Evolutionary conservation across 1,140 invertebrate species (phyloP).

Genomic region (Drosophila suzukii): DNA sequence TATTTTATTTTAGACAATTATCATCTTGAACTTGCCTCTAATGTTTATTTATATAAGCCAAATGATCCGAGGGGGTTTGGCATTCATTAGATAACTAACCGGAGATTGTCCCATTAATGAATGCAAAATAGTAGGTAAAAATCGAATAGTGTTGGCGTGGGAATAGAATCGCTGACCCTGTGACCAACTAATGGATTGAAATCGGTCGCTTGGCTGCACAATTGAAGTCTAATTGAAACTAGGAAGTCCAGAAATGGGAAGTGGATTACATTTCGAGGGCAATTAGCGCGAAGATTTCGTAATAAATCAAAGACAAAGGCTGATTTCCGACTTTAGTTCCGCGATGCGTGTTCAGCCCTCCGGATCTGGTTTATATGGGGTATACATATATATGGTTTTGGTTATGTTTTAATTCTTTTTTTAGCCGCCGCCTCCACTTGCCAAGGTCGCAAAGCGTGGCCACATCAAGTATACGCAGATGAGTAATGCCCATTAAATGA

Average conservation of each 20-base stretch:
- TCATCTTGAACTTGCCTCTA: slow-evolving; percentile 57
- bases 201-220: slow-evolving; percentile 62
- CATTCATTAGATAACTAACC: slow-evolving; percentile 51
- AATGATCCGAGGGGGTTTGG: slow-evolving; percentile 46
- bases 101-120: slow-evolving; percentile 54
- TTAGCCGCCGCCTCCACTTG: slow-evolving; percentile 9
- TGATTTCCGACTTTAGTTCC: slow-evolving; percentile 57
- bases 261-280: slow-evolving; percentile 68
- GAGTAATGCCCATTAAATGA: slow-evolving; percentile 68
- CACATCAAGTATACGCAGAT: slow-evolving; percentile 63
- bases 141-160: slow-evolving; percentile 54
- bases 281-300: slow-evolving; percentile 59
- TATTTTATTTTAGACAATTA: slow-evolving; percentile 40
- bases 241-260: slow-evolving; percentile 60
- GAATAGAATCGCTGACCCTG: slow-evolving; percentile 55
- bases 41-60: slow-evolving; percentile 65
- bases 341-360: slow-evolving; percentile 49
- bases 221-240: slow-evolving; percentile 72
- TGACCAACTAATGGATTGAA: slow-evolving; percentile 42
- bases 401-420: slow-evolving; percentile 18
- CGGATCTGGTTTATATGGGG: slow-evolving; percentile 12
- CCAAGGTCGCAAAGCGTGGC: slow-evolving; percentile 62
- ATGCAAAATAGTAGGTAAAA: slow-evolving; percentile 35
- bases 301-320: slow-evolving; percentile 72
- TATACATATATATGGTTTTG: too few relatives aligned